Percentiles rank a stretch among this genome's conserved stretches.
These are phyloP conservation scores for Littorina saxatilis DNA, from an alignment of 1,140 invertebrate genomes.

Conservation along the genomic window DNA sequence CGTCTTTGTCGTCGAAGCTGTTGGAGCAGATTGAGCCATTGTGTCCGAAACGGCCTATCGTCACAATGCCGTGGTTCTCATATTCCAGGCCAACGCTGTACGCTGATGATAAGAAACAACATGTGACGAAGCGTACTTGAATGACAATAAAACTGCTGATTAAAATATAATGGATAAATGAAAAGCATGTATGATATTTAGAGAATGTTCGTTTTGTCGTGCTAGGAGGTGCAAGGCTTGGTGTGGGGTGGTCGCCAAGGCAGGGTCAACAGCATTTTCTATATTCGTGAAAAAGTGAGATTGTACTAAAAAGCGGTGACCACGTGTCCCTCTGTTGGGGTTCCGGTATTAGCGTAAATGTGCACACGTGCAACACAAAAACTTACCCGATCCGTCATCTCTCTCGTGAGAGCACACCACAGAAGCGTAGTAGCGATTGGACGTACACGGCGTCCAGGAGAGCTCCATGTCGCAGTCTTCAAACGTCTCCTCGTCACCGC, in stretches of 20 bases:
- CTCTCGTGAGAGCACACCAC: constrained; percentile 56
- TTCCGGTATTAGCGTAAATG: too few species aligned
- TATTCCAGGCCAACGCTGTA: constrained; percentile 54
- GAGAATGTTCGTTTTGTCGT: too few species aligned
- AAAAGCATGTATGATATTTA: too few species aligned
- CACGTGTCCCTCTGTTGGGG: too few species aligned
- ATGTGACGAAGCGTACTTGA: background rate
- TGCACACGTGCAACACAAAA: too few species aligned
- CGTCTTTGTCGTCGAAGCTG: constrained; percentile 62
- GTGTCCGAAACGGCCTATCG: constrained; percentile 50
- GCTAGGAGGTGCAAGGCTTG: too few species aligned
- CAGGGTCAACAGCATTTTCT: too few species aligned
- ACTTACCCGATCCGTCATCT: constrained; percentile 45
- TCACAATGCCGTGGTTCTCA: constrained; percentile 50
- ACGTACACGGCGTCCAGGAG: constrained; percentile 19
- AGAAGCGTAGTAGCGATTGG: constrained; percentile 60
- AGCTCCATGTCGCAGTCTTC: constrained; percentile 45
- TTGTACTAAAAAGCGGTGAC: too few species aligned
- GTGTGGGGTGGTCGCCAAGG: too few species aligned
- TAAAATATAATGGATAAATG: too few species aligned
- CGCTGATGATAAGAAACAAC: constrained; percentile 36
- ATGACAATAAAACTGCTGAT: background rate
- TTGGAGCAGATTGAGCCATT: constrained; percentile 66
- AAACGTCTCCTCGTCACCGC: constrained; percentile 48
- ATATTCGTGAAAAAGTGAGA: too few species aligned